Evolutionary conservation across 2,888 invertebrate species (phyloP), one percentile per base, ranked within the genome.

Genomic region (Lacanobia wlatinum): DNA sequence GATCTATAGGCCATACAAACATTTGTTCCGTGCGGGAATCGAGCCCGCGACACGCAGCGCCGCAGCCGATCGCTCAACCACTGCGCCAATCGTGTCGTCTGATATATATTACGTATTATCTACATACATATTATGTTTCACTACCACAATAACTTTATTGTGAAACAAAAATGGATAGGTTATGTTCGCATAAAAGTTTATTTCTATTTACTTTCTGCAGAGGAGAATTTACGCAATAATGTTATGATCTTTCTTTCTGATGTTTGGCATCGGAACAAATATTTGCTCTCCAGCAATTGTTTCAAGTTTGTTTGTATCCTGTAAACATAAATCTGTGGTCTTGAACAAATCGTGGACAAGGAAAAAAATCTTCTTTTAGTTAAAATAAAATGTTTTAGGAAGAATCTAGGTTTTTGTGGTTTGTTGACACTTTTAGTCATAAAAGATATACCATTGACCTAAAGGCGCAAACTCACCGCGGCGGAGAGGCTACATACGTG

Each of bases 241-340:
- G 48, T 18, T 48, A 48, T 18, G 8, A 48, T 18, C 48, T 48
- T 48, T 48, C 18, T 48, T 48, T 18, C 48, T 48, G 1, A 18
- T 48, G 18, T 48, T 48, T 7, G 48, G 18, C 48, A 8, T 18
- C 18, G 8, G 18, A 18, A 48, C 48, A 48, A 48, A 48, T 48
- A 48, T 18, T 18, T 48, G 48, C 8, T 18, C 18, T 48, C 18
- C 48, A 18, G 48, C 48, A 48, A 18, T 48, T 48, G 48, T 48
- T 48, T 28, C 46, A 64, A 73, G 50, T 64, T 10, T 65, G 52
- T 65, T 73, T 66, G 52, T 40, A 48, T 50, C n/a, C 53, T 60
- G 73, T 75, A 67, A 74, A 67, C 46, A 66, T 43, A 14, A 14
- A 43, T 52, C 21, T 53, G 52, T 48, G 75, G 21, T 53, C 28